Evolutionary conservation across 2,113 vertebrate species (phyloP), one percentile per base, ranked within the genome.

Genomic region (Piaya cayana): DNA sequence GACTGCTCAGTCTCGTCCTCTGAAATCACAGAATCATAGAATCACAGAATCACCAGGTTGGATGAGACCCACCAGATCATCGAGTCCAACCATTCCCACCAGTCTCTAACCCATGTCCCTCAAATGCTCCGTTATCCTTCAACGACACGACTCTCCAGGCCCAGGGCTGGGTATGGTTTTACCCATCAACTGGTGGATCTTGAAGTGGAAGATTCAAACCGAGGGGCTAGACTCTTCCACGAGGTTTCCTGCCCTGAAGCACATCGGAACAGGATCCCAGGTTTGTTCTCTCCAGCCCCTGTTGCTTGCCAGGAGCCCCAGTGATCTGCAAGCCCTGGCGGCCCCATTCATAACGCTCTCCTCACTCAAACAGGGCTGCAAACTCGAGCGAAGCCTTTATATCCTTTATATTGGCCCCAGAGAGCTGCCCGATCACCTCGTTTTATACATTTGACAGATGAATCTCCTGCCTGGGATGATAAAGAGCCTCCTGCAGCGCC

Each of bases 401-500:
- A 64, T 15, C 20, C 82, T n/a, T n/a, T n/a, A n/a, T n/a, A n/a
- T 16, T 2, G 4, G 22, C 30, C 45, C n/a, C 15, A 1, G 1
- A 39, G 45, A 79, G 29, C 25, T 52, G 50, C 59, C 34, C 8
- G 0, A 32, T 30, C 30, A 20, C 14, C 56, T 27, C 15, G 2
- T 6, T 43, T 26, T 16, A 32, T 17, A 15, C 21, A 10, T 12
- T 2, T 64, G 49, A 8, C 30, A 56, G 8, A 16, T 8, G 42
- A 34, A 67, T 52, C 52, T 42, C 60, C 52, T 27, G 50, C 39
- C 53, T 34, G 3, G 1, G 1, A 6, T 8, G 50, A 25, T 36
- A 4, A 39, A 0, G 6, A 56, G 36, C 49, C 50, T 1, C 4
- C 60, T 20, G 37, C 30, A 20, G 29, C 0, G 8, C 36, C 2